A percentile compares a stretch with the other conserved stretches of the same genome.
Conservation (phyloP, 1,140 invertebrate genomes). For the Cephus cinctus region DNA sequence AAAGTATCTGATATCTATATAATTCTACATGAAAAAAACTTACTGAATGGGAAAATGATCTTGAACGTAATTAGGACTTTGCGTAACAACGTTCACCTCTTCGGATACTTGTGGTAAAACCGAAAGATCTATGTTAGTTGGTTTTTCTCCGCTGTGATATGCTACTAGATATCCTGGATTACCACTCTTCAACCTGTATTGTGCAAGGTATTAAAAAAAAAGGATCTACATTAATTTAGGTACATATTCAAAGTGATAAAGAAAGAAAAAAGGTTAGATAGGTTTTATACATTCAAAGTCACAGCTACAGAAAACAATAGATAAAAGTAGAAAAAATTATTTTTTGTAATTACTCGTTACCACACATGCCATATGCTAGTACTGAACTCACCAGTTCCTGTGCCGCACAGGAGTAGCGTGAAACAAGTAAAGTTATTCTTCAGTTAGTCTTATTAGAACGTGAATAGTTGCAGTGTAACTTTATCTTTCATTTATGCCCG, state of each 20-base stretch:
- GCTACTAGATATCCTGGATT: conserved; percentile 69
- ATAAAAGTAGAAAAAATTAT: not conserved
- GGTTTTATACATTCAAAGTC: no score
- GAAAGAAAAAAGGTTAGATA: no score
- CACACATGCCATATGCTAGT: conserved; percentile 6
- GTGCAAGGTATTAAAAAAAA: conserved; percentile 26
- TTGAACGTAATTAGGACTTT: conserved; percentile 58
- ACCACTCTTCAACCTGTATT: conserved; percentile 64
- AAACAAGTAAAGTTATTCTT: conserved; percentile 19
- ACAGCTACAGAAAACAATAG: not conserved
- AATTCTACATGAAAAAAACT: conserved; percentile 30
- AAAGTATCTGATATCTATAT: conserved; percentile 4
- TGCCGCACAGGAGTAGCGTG: conserved; percentile 14
- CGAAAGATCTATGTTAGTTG: conserved; percentile 53
- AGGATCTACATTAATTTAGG: no score
- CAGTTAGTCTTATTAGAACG: not conserved
- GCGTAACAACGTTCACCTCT: conserved; percentile 59
- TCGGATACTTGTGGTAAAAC: conserved; percentile 50
- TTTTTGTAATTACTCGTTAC: not conserved
- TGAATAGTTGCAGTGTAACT: not conserved
- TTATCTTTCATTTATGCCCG: not conserved
- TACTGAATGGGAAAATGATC: conserved; percentile 46
- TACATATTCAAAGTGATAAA: no score
- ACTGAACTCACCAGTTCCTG: conserved; percentile 25
- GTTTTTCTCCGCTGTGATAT: conserved; percentile 60